Evolutionary conservation across 1,140 invertebrate species (phyloP).

Genomic region (Drosophila sp.): DNA sequence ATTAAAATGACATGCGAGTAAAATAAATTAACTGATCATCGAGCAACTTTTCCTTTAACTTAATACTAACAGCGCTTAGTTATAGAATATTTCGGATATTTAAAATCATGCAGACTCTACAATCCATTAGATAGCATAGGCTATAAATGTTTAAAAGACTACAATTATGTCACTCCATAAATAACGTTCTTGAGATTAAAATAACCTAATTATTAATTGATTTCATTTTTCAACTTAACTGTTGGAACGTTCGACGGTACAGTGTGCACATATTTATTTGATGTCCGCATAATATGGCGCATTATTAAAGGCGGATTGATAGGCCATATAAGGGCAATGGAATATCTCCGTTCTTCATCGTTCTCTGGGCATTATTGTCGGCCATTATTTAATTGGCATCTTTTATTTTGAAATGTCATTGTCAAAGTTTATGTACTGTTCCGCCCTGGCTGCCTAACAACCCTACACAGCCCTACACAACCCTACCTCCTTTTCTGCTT

Average conservation of each 20-base stretch:
- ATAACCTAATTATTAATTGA: too few relatives aligned
- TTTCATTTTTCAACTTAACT: neutral
- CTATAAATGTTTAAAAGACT: too few relatives aligned
- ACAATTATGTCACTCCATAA: too few relatives aligned
- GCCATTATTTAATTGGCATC: constrained; percentile 74
- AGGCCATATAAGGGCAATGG: neutral
- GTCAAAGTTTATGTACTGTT: constrained; percentile 43
- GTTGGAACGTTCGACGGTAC: neutral
- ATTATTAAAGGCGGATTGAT: neutral
- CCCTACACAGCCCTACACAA: constrained; percentile 15
- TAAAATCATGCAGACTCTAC: too few relatives aligned
- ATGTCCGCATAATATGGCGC: neutral
- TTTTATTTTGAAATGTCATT: constrained; percentile 54
- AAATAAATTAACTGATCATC: too few relatives aligned
- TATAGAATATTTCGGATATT: too few relatives aligned
- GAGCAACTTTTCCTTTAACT: too few relatives aligned
- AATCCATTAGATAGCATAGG: too few relatives aligned
- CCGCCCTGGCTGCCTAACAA: constrained; percentile 34
- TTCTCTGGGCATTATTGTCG: constrained; percentile 53
- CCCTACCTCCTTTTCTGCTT: neutral
- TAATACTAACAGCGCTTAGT: too few relatives aligned
- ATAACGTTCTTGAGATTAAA: too few relatives aligned
- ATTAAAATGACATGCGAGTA: too few relatives aligned
- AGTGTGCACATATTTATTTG: neutral
- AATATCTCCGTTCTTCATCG: neutral